phyloP scores from a whole-genome alignment of 2,888 invertebrate genomes.

The Tenthredo scrophulariae region DNA sequence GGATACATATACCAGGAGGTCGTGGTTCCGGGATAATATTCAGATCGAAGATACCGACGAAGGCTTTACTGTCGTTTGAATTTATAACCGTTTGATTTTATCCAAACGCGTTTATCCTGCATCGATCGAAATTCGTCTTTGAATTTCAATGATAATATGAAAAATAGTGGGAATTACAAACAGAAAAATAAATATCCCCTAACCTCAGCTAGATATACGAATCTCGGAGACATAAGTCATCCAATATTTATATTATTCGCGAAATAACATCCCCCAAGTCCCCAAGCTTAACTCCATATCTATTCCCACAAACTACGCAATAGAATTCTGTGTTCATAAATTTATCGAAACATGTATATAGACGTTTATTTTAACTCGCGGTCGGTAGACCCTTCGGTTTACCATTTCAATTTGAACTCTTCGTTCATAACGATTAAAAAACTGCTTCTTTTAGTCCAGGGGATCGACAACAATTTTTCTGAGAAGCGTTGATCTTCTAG shows the following conservation, averaged over 20 bases:
- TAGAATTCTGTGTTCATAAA: neutral
- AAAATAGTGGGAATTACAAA: slow-evolving; percentile 5
- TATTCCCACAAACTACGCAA: neutral
- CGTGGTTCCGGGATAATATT: slow-evolving; percentile 15
- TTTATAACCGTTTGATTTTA: slow-evolving; percentile 45
- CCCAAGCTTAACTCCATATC: neutral
- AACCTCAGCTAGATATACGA: neutral
- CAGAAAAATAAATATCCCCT: neutral
- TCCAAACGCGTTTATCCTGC: neutral
- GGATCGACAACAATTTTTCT: neutral
- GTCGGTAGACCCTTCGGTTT: neutral
- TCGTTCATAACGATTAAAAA: neutral
- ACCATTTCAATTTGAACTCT: neutral
- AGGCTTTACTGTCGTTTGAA: slow-evolving; percentile 38
- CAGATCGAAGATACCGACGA: slow-evolving; percentile 17
- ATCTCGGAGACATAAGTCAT: neutral
- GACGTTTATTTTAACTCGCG: neutral
- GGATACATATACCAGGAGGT: neutral
- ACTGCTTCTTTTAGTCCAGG: neutral
- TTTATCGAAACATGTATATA: neutral
- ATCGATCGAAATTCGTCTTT: slow-evolving; percentile 22
- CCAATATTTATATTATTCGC: neutral
- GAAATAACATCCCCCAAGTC: neutral
- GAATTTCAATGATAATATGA: slow-evolving; percentile 11
- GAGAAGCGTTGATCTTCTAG: too few relatives aligned